Conservation (phyloP, 2,113 vertebrate species). For the Origma solitaria region DNA sequence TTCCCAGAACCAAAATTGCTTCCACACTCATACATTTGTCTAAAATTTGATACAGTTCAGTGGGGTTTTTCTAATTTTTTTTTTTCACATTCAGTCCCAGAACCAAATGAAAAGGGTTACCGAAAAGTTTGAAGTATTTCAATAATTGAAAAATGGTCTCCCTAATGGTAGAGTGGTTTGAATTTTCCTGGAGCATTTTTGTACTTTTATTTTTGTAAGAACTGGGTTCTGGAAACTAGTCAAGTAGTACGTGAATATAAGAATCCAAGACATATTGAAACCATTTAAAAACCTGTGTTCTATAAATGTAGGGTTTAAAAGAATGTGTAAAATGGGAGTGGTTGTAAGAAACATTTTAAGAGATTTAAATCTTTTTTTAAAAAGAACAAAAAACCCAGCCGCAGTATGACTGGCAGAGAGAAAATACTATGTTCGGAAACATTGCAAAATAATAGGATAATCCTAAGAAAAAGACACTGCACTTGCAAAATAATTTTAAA, state of each 20-base stretch:
- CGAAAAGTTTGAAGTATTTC: neutral
- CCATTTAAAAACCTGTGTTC: neutral
- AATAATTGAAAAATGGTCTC: neutral
- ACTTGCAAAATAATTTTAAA: neutral
- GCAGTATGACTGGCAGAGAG: neutral
- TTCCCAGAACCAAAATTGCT: neutral
- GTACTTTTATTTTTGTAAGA: slow-evolving; percentile 32
- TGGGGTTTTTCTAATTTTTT: neutral
- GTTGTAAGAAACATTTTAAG: neutral
- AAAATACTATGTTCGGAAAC: neutral
- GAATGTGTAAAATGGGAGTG: slow-evolving; percentile 12
- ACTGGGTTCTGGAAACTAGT: neutral
- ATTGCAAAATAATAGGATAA: neutral
- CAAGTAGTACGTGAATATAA: neutral
- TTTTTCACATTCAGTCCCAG: neutral
- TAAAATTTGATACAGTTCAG: neutral
- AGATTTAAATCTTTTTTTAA: neutral
- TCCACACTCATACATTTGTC: neutral
- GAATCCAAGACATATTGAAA: slow-evolving; percentile 31
- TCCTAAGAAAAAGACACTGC: neutral
- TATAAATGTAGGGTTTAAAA: slow-evolving; percentile 6
- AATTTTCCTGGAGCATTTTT: neutral
- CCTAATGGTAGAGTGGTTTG: neutral
- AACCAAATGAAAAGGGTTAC: neutral
- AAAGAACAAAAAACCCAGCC: neutral